Evolutionary conservation across 1,140 invertebrate genomes (phyloP).

Genomic region (Drosophila persimilis): DNA sequence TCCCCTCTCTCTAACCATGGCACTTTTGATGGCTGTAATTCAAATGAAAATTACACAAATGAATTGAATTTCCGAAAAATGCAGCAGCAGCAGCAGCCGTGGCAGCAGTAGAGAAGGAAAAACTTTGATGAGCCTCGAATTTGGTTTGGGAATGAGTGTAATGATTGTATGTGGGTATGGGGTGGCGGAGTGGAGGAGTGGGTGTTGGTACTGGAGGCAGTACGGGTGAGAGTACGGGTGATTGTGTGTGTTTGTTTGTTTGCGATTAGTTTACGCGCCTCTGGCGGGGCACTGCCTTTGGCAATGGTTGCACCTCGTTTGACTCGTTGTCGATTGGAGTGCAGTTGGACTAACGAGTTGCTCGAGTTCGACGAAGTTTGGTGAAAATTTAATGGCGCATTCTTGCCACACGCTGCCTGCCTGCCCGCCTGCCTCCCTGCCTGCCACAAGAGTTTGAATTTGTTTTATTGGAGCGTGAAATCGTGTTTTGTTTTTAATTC

Average conservation of each 20-base stretch:
- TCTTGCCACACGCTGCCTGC: conserved; percentile 44
- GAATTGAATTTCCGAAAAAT: conserved; percentile 75
- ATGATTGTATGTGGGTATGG: conserved; percentile 29
- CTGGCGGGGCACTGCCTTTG: conserved; percentile 41
- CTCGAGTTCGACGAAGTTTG: conserved; percentile 57
- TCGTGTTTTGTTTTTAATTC: conserved; percentile 48
- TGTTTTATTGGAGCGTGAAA: conserved; percentile 73
- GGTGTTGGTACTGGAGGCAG: too few relatives aligned
- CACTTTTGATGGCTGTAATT: conserved; percentile 66
- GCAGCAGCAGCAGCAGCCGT: conserved; percentile 38
- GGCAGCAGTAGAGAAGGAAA: conserved; percentile 29
- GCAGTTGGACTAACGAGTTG: conserved; percentile 48
- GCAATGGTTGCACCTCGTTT: conserved; percentile 39
- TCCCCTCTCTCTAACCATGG: conserved; percentile 30
- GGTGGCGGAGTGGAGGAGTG: conserved; percentile 4
- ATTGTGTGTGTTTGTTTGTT: conserved; percentile 52
- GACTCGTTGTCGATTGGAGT: conserved; percentile 48
- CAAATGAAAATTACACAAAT: conserved; percentile 76
- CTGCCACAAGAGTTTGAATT: conserved; percentile 43
- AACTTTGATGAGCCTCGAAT: conserved; percentile 67
- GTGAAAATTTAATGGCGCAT: conserved; percentile 58
- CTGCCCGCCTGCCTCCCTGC: not conserved
- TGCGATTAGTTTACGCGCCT: conserved; percentile 69
- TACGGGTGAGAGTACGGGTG: not conserved
- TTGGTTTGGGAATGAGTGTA: conserved; percentile 37